Conservation (phyloP, 2,888 invertebrate genomes). For the Sarcophaga subvicina region DNA sequence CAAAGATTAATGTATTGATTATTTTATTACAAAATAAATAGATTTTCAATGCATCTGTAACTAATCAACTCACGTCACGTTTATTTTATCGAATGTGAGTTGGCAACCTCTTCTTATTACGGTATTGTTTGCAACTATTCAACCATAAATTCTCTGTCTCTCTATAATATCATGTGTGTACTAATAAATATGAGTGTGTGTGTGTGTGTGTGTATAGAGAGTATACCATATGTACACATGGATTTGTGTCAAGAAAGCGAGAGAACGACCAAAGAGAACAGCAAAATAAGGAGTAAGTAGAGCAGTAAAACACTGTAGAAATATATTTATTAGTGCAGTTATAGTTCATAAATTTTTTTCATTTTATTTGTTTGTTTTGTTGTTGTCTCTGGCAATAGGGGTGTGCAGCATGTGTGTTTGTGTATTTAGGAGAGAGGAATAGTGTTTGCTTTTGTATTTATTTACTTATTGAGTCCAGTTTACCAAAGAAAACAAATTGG, state of each 20-base stretch:
- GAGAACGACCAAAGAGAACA: background rate
- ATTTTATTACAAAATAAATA: background rate
- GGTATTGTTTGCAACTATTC: conserved; percentile 42
- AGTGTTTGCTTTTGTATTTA: background rate
- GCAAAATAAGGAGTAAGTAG: background rate
- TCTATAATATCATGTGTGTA: background rate
- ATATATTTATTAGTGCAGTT: conserved; percentile 46
- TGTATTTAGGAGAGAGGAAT: background rate
- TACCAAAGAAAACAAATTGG: background rate
- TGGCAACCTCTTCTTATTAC: conserved; percentile 45
- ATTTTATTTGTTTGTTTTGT: background rate
- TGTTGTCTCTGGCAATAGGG: background rate
- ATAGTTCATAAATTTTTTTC: conserved; percentile 35
- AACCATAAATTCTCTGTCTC: conserved; percentile 12
- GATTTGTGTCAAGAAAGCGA: background rate
- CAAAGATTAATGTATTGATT: conserved; percentile 3
- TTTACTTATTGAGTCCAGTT: background rate
- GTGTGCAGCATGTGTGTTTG: background rate
- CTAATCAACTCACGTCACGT: conserved; percentile 53
- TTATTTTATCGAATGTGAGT: conserved; percentile 42
- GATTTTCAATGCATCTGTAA: conserved; percentile 5
- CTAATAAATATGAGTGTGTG: background rate
- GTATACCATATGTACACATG: background rate
- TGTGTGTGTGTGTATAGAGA: background rate
- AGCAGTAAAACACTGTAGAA: background rate